Evolutionary conservation across 2,888 invertebrate genomes (phyloP).

Genomic region (Aphodius granarius): DNA sequence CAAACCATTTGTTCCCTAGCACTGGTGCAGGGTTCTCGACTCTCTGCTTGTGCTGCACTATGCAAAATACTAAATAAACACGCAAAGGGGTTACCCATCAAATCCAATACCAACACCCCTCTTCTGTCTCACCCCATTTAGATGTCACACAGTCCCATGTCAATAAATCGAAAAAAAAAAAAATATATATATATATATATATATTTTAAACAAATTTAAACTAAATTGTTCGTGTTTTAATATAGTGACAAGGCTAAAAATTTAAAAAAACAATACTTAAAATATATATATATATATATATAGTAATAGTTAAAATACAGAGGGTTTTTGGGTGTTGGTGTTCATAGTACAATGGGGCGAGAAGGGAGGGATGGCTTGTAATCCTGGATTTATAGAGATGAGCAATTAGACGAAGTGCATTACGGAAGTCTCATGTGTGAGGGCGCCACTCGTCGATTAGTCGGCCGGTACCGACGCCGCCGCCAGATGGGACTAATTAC

Average conservation of each 20-base stretch:
- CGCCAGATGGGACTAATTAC: slow-evolving; percentile 57
- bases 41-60: background rate
- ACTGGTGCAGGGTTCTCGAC: background rate
- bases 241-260: no score
- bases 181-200: no score
- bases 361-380: slow-evolving; percentile 38
- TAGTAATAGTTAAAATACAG: background rate
- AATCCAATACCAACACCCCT: background rate
- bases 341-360: no score
- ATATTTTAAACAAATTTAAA: no score
- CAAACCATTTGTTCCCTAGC: background rate
- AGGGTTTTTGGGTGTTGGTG: slow-evolving; percentile 17
- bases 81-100: background rate
- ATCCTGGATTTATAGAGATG: slow-evolving; percentile 51
- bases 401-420: slow-evolving; percentile 52
- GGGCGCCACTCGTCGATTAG: slow-evolving; percentile 54
- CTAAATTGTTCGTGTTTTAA: no score
- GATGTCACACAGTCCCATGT: no score
- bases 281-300: background rate
- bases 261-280: no score
- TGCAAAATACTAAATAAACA: background rate
- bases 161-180: no score
- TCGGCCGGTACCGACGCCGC: slow-evolving; percentile 50
- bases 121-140: no score
- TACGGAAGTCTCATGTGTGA: slow-evolving; percentile 54